phyloP scores from a whole-genome alignment of 2,797 vertebrate species.

The Microctenopoma steveboyesi region DNA sequence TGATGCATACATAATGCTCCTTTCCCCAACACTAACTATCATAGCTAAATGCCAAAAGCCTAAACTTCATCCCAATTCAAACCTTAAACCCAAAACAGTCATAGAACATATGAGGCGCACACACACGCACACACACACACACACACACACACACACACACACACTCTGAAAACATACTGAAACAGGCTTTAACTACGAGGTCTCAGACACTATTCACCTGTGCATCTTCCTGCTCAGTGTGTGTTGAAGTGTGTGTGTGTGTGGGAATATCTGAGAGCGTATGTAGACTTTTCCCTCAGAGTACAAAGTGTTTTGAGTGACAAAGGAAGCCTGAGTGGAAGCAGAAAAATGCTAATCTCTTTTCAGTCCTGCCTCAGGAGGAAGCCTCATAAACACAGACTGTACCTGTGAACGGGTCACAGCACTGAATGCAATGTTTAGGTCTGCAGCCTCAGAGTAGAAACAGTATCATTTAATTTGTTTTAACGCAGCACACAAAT shows the following conservation, averaged over 20 bases:
- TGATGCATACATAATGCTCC: too few relatives aligned
- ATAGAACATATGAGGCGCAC: too few relatives aligned
- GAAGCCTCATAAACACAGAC: neutral
- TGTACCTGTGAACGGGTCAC: neutral
- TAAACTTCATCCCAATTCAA: too few relatives aligned
- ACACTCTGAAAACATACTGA: slow-evolving; percentile 6
- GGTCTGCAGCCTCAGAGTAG: neutral
- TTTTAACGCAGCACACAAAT: neutral
- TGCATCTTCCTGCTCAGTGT: neutral
- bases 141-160: neutral
- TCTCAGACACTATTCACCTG: slow-evolving; percentile 7
- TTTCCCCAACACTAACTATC: too few relatives aligned
- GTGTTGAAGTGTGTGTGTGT: neutral
- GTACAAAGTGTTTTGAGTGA: slow-evolving; percentile 17
- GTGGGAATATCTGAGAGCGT: neutral
- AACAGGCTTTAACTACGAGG: neutral
- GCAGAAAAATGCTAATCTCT: slow-evolving; percentile 22
- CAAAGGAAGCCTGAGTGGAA: slow-evolving; percentile 4
- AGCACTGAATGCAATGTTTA: neutral
- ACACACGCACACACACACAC: too few relatives aligned
- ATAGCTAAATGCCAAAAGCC: too few relatives aligned
- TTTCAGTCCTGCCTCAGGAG: slow-evolving; percentile 5
- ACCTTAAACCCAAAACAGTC: too few relatives aligned
- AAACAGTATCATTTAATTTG: neutral
- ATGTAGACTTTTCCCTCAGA: neutral